phyloP scores from a whole-genome alignment of 2,888 invertebrate genomes.

The Cecidostiba fungosa region DNA sequence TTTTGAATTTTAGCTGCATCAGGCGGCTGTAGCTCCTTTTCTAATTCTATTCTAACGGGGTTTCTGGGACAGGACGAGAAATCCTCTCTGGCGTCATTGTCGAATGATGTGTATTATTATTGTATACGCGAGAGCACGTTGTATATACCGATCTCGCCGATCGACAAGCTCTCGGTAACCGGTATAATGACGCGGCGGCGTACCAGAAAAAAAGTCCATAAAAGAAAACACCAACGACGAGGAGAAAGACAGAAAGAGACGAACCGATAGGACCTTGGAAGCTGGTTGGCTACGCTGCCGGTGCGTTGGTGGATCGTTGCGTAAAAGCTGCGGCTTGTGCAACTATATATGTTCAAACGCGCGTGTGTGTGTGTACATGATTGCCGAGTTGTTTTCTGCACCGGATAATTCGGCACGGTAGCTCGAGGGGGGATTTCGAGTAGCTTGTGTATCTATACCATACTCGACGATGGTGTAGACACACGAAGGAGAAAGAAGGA shows the following conservation, averaged over 20 bases:
- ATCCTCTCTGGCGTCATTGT: not conserved
- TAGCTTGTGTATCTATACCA: not conserved
- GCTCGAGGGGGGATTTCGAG: conserved; percentile 18
- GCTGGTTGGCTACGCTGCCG: not conserved
- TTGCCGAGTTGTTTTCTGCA: not conserved
- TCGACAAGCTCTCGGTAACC: not conserved
- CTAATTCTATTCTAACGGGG: too few species aligned
- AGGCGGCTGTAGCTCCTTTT: too few species aligned
- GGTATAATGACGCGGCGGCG: not conserved
- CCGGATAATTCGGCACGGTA: not conserved
- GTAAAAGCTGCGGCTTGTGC: conserved; percentile 46
- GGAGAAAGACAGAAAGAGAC: conserved; percentile 31
- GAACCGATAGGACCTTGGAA: conserved; percentile 38
- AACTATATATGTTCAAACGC: conserved; percentile 39
- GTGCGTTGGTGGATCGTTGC: conserved; percentile 55
- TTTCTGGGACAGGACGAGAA: too few species aligned
- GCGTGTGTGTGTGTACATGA: conserved; percentile 21
- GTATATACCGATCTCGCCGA: too few species aligned
- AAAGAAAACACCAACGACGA: not conserved
- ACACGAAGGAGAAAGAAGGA: not conserved
- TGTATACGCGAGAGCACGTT: not conserved
- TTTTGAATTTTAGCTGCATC: not conserved
- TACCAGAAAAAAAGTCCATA: conserved; percentile 2
- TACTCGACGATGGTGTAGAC: not conserved
- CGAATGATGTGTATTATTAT: not conserved